Conservation (phyloP, 2,888 invertebrate species). For the Teleogryllus oceanicus region DNA sequence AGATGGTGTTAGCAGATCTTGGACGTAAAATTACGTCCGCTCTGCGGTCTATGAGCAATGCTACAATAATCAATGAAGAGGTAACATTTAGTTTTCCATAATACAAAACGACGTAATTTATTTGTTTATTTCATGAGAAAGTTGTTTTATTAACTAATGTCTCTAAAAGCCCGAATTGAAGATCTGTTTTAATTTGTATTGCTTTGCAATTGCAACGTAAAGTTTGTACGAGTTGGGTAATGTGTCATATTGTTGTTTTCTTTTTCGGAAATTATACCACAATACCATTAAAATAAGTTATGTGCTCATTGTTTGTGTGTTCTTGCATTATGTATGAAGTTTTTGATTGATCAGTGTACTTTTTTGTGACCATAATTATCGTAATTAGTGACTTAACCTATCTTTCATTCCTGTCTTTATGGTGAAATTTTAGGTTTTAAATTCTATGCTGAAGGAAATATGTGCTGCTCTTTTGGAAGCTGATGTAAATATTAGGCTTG, state of each 20-base stretch:
- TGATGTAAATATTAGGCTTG: constrained; percentile 92
- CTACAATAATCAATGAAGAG: constrained; percentile 97
- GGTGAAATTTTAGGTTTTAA: constrained; percentile 69
- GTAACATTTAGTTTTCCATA: constrained; percentile 51
- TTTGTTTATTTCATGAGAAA: background rate
- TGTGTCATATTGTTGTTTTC: too few relatives aligned
- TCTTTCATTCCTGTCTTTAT: too few relatives aligned
- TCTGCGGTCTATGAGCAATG: constrained; percentile 93
- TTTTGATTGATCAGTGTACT: too few relatives aligned
- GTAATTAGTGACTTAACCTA: too few relatives aligned
- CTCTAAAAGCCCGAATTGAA: background rate
- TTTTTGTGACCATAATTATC: too few relatives aligned
- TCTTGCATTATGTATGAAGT: too few relatives aligned
- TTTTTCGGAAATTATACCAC: too few relatives aligned
- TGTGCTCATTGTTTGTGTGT: too few relatives aligned
- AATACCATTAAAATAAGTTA: too few relatives aligned
- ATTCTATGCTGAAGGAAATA: constrained; percentile 99
- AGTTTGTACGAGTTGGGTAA: too few relatives aligned
- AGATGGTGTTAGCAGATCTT: constrained; percentile 99
- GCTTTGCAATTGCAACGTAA: too few relatives aligned
- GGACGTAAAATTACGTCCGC: constrained; percentile 99
- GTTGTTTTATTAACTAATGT: constrained; percentile 22
- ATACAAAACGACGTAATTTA: too few relatives aligned
- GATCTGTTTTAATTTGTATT: constrained; percentile 19
- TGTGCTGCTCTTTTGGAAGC: constrained; percentile 96